Base-by-base conservation (phyloP, 2,888 invertebrate species). In the Papilio demoleus region DNA sequence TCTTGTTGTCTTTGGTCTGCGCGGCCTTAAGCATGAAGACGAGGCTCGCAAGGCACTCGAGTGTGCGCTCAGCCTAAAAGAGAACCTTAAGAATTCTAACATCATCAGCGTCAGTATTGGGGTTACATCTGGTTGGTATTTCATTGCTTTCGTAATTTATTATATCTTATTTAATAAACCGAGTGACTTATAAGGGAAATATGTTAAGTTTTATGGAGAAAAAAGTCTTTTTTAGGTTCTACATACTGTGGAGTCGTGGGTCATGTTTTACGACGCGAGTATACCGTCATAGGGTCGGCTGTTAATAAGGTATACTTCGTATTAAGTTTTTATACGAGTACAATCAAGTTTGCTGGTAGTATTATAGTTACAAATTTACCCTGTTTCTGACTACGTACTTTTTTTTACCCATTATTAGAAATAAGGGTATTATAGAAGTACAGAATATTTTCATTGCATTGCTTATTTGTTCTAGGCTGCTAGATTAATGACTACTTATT, bases 171-270 rank as follows among this genome's bases (percentile, higher is more conserved):
- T 47, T 22, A 47, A 47, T 31, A 31, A 31, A 6, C 31, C 31
- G 31, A 31, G 31, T 4, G 31, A 31, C 31, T 31, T 31, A 31
- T 6, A 3, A 31, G 31, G 31, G 31, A 31, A 31, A 31, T 3
- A 31, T 31, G 31, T 31, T 31, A 31, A n/a, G n/a, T n/a, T 31
- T 31, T 4, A 31, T 3, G 4, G 31, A 4, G 31, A 31, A 9
- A 8, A 12, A 9, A 27, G 19, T 24, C 24, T 22, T 11, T 4
- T 22, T 8, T 73, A 93, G 95, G 95, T 5, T 93, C 94, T 71
- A 94, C 95, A 0, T 96, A 96, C 77, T 96, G 96, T 78, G 96
- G 96, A 0, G 95, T 96, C 0, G 94, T 96, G 14, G 96, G 96
- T 0, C 96, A 96, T 77, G 89, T 93, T 24, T 85, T 95, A 53